These are phyloP conservation scores for Agrilus biguttatus DNA, from an alignment of 2,888 invertebrate species.

Conservation along the genomic window DNA sequence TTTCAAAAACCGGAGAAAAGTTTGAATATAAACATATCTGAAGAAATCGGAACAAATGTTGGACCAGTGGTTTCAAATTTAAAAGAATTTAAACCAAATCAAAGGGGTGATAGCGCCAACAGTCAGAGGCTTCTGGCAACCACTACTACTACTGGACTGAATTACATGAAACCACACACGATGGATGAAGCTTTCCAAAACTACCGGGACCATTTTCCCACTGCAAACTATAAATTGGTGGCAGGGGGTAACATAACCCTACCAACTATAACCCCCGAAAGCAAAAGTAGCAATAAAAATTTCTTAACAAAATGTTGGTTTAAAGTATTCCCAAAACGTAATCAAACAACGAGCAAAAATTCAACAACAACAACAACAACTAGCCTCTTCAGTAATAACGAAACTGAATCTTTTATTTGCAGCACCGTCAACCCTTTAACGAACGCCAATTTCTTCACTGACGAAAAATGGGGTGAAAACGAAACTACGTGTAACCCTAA, in stretches of 20 bases:
- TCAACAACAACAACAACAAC: slow-evolving; percentile 6
- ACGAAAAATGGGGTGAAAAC: slow-evolving; percentile 1
- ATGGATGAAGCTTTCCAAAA: slow-evolving; percentile 21
- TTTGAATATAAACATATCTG: slow-evolving; percentile 11
- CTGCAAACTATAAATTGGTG: slow-evolving; percentile 9
- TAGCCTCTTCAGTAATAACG: slow-evolving; percentile 18
- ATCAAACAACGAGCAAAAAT: slow-evolving; percentile 10
- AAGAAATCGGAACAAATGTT: not conserved
- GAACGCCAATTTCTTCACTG: not conserved
- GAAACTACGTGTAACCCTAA: slow-evolving; percentile 12
- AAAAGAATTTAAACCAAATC: too few species aligned
- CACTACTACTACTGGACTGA: not conserved
- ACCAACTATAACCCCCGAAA: slow-evolving; percentile 22
- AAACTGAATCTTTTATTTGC: slow-evolving; percentile 11
- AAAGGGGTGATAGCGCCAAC: too few species aligned
- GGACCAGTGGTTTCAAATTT: not conserved
- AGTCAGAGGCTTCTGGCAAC: too few species aligned
- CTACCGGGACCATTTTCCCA: slow-evolving; percentile 25
- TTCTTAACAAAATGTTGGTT: slow-evolving; percentile 14
- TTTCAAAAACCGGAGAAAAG: slow-evolving; percentile 11
- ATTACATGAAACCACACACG: slow-evolving; percentile 9
- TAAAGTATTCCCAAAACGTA: slow-evolving; percentile 13
- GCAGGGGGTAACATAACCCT: slow-evolving; percentile 13
- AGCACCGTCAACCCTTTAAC: not conserved
- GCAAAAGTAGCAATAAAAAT: slow-evolving; percentile 10